A percentile compares a stretch with the other conserved stretches of the same genome.
Evolutionary conservation across 2,797 vertebrate genomes (phyloP).

Genomic region (Coilia nasus): DNA sequence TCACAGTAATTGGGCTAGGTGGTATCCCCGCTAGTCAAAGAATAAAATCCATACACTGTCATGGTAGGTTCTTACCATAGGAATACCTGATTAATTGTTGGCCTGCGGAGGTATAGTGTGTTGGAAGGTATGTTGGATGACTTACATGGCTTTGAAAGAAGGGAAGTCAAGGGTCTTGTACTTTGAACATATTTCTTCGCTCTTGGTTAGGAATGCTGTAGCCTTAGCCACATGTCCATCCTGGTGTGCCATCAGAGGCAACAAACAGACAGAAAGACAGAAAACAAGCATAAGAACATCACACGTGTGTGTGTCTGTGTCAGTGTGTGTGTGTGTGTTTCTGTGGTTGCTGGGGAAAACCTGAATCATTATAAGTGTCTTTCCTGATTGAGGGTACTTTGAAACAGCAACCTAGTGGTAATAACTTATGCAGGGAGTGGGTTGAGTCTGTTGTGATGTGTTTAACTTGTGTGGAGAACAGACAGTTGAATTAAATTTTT

Average conservation of each 20-base stretch:
- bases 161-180: conserved; percentile 67
- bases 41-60: not conserved
- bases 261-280: not conserved
- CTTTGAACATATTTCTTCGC: conserved; percentile 65
- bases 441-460: too few relatives aligned
- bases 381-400: too few relatives aligned
- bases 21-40: not conserved
- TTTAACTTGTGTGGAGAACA: too few relatives aligned
- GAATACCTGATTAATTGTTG: not conserved
- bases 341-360: too few relatives aligned
- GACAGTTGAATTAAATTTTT: too few relatives aligned
- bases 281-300: conserved; percentile 8
- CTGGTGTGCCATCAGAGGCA: conserved; percentile 52
- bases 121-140: not conserved
- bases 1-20: not conserved
- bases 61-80: not conserved
- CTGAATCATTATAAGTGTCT: too few relatives aligned
- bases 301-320: not conserved
- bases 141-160: conserved; percentile 77
- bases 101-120: not conserved
- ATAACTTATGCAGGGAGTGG: too few relatives aligned
- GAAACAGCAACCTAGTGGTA: too few relatives aligned
- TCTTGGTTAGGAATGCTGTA: conserved; percentile 58
- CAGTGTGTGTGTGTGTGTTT: too few relatives aligned
- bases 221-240: conserved; percentile 52